Conservation (phyloP, 2,113 vertebrate genomes). For the Camelus bactrianus region DNA sequence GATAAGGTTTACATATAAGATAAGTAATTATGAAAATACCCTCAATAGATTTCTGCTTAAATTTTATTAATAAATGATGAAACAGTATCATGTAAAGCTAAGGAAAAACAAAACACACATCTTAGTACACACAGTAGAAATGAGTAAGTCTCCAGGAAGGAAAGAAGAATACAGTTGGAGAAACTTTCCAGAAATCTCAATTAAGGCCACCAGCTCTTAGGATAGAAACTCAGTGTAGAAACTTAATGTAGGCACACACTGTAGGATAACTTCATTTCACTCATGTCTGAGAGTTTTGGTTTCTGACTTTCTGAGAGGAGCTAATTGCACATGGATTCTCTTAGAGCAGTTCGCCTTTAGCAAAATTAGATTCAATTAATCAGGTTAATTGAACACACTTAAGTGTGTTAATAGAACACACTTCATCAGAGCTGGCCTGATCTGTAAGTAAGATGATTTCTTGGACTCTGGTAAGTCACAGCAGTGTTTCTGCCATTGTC, state of each 20-base stretch:
- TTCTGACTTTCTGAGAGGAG: background rate
- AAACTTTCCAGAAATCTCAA: background rate
- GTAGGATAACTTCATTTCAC: background rate
- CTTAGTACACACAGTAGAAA: background rate
- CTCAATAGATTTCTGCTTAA: constrained; percentile 14
- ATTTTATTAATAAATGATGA: background rate
- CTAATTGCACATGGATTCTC: background rate
- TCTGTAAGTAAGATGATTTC: background rate
- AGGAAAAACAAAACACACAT: background rate
- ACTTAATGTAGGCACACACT: background rate
- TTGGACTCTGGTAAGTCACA: background rate
- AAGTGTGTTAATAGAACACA: background rate
- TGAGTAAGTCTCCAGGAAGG: background rate
- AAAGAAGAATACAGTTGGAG: background rate
- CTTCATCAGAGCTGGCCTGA: background rate
- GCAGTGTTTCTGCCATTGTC: background rate
- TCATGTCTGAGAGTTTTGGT: background rate
- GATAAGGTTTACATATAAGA: background rate
- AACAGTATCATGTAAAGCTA: background rate
- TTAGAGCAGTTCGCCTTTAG: background rate
- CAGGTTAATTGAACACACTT: background rate
- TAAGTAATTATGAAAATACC: background rate
- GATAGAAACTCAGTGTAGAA: background rate
- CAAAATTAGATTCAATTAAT: background rate
- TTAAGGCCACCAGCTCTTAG: background rate